Evolutionary conservation across 2,113 vertebrate genomes (phyloP).

Genomic region (Pitta sordida): DNA sequence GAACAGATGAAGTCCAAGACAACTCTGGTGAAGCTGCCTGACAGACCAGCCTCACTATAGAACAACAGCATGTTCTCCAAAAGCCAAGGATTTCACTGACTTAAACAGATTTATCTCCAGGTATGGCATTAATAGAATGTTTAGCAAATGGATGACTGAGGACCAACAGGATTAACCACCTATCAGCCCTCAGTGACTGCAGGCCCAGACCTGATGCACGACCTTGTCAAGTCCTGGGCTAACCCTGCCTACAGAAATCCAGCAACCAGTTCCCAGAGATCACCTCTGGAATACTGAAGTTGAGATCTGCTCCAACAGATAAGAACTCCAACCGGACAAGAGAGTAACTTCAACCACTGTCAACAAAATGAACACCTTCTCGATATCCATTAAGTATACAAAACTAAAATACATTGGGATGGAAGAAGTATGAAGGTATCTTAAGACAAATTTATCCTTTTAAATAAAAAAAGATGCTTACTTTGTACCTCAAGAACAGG

Average conservation of each 20-base stretch:
- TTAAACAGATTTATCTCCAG: neutral
- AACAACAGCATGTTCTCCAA: neutral
- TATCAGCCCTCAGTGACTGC: neutral
- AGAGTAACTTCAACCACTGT: neutral
- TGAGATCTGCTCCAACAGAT: neutral
- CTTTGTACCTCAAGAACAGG: neutral
- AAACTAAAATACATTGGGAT: neutral
- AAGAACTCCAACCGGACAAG: neutral
- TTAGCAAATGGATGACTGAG: neutral
- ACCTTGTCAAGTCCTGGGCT: neutral
- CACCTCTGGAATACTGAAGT: neutral
- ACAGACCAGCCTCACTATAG: neutral
- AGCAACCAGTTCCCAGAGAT: neutral
- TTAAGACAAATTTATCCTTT: neutral
- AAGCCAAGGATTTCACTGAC: neutral
- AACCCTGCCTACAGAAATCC: neutral
- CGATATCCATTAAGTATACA: neutral
- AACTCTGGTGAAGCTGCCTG: neutral
- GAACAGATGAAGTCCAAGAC: neutral
- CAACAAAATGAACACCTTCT: neutral
- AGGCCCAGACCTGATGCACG: accelerated
- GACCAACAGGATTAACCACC: neutral
- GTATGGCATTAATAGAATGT: neutral
- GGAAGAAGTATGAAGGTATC: neutral
- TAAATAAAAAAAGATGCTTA: neutral